Percentiles rank a stretch among this genome's conserved stretches.
Evolutionary conservation across 1,140 invertebrate species (phyloP).

Genomic region (Monochamus saltuarius): DNA sequence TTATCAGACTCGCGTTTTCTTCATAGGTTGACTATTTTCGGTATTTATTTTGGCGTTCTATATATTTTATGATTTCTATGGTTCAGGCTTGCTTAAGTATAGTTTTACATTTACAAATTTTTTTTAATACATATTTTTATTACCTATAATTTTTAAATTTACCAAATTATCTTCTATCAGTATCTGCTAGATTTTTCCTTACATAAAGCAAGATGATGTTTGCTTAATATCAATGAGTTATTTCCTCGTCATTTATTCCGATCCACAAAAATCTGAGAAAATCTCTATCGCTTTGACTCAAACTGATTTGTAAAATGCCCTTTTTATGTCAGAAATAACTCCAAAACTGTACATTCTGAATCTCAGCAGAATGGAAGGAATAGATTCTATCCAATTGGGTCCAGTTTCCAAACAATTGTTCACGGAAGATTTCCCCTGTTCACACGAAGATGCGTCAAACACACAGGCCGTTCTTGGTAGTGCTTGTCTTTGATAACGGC

Average conservation of each 20-base stretch:
- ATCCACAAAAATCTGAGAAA: conserved; percentile 19
- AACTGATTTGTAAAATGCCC: conserved; percentile 50
- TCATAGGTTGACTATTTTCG: too few species aligned
- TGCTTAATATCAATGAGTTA: conserved; percentile 36
- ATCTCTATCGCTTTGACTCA: conserved; percentile 21
- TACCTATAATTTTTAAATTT: too few species aligned
- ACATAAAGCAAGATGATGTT: conserved; percentile 13
- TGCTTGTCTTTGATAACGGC: conserved; percentile 27
- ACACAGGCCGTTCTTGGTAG: conserved; percentile 27
- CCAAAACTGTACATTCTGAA: conserved; percentile 50
- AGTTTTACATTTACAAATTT: too few species aligned
- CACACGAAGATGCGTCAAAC: conserved; percentile 38
- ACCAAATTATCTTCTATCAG: too few species aligned
- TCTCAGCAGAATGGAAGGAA: conserved; percentile 45
- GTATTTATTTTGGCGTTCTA: too few species aligned
- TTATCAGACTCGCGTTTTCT: too few species aligned
- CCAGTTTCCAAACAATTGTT: conserved; percentile 42
- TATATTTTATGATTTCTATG: too few species aligned
- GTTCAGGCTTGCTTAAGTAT: too few species aligned
- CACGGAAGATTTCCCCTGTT: conserved; percentile 27
- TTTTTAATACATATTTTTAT: too few species aligned
- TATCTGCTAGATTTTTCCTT: too few species aligned
- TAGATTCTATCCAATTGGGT: conserved; percentile 49
- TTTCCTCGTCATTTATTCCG: conserved; percentile 1
- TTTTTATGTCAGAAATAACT: conserved; percentile 50